These are phyloP conservation scores for Holotrichia oblita DNA, from an alignment of 1,140 invertebrate genomes.

Conservation along the genomic window DNA sequence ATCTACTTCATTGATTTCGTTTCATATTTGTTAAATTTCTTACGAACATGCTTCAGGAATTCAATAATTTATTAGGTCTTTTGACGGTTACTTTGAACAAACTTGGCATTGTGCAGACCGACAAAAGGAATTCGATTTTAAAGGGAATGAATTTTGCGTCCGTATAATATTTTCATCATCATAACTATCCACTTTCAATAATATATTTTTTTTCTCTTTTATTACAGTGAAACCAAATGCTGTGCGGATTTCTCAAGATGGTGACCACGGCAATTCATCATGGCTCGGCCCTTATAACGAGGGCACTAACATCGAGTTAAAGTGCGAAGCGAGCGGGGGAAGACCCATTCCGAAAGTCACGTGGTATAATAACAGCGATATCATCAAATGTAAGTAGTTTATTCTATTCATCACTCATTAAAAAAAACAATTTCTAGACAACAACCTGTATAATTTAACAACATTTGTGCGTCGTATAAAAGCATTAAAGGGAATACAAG, in stretches of 20 bases:
- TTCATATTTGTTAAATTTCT: slow-evolving; percentile 1
- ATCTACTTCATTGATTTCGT: slow-evolving; percentile 6
- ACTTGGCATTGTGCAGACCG: too few relatives aligned
- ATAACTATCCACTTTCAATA: neutral
- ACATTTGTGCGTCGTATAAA: too few relatives aligned
- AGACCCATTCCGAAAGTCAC: slow-evolving; percentile 79
- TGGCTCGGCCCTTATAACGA: slow-evolving; percentile 77
- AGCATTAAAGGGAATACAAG: neutral
- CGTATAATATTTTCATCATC: too few relatives aligned
- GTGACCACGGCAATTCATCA: slow-evolving; percentile 55
- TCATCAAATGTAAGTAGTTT: slow-evolving; percentile 75
- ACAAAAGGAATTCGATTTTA: too few relatives aligned
- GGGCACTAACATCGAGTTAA: too few relatives aligned
- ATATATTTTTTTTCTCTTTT: slow-evolving; percentile 58
- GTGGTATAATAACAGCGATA: slow-evolving; percentile 77
- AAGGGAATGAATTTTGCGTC: too few relatives aligned
- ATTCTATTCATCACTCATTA: too few relatives aligned
- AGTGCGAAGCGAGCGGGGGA: slow-evolving; percentile 77
- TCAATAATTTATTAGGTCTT: neutral
- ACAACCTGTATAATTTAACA: too few relatives aligned
- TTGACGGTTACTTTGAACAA: too few relatives aligned
- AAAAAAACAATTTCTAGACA: too few relatives aligned
- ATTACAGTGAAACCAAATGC: slow-evolving; percentile 76
- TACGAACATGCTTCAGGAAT: neutral
- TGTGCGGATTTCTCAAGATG: slow-evolving; percentile 67